Evolutionary conservation across 2,113 vertebrate species (phyloP).

Genomic region (Terrapene triunguis): DNA sequence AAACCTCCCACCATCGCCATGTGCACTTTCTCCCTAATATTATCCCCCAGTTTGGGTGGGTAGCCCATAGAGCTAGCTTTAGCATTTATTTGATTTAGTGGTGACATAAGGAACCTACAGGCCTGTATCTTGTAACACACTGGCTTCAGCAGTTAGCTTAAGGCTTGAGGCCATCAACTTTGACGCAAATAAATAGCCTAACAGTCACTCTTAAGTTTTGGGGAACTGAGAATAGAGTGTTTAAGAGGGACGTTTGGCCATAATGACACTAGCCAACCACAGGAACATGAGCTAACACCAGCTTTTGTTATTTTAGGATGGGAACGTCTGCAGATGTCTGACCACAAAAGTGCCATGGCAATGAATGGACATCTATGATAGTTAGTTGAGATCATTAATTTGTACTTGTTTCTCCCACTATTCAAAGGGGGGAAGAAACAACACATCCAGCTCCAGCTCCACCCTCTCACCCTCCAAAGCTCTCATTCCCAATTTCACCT

Average conservation of each 20-base stretch:
- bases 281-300: background rate
- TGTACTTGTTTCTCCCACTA: background rate
- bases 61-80: background rate
- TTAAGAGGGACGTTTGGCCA: background rate
- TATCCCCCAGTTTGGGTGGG: background rate
- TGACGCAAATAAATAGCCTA: background rate
- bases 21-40: background rate
- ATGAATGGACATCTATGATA: too few species aligned
- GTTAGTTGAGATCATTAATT: background rate
- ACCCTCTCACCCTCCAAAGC: background rate
- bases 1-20: background rate
- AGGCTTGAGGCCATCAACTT: background rate
- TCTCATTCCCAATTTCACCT: background rate
- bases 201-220: background rate
- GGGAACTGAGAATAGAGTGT: background rate
- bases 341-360: background rate
- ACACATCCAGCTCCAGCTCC: background rate
- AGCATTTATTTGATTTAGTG: background rate
- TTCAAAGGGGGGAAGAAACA: background rate
- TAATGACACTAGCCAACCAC: background rate
- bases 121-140: background rate
- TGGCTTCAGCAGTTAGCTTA: background rate
- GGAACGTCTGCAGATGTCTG: background rate
- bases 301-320: background rate
- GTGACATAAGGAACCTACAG: background rate